These are phyloP conservation scores for Helleia helle DNA, from an alignment of 2,888 invertebrate species.

Conservation along the genomic window DNA sequence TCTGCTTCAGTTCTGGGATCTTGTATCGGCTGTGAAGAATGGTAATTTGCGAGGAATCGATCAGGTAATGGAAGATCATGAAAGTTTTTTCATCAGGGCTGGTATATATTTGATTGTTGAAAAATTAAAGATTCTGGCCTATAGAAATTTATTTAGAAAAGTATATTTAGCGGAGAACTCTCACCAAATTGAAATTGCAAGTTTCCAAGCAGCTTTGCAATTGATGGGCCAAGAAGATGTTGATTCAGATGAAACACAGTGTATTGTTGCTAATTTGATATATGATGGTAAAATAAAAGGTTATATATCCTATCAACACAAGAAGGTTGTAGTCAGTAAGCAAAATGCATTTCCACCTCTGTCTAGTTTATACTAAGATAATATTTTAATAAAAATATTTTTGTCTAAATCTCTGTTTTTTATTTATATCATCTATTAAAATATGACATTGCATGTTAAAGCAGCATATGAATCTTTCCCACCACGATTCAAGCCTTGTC, in stretches of 20 bases:
- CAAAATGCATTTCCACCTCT: conserved; percentile 94
- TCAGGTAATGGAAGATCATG: conserved; percentile 87
- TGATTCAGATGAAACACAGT: conserved; percentile 95
- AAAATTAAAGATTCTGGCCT: conserved; percentile 95
- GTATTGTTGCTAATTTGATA: conserved; percentile 96
- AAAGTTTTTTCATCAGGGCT: conserved; percentile 93
- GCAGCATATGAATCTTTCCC: no score
- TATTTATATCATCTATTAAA: neutral
- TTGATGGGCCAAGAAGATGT: conserved; percentile 88
- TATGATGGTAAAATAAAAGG: conserved; percentile 98
- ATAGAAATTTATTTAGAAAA: conserved; percentile 96
- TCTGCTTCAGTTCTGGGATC: conserved; percentile 90
- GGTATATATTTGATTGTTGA: conserved; percentile 99
- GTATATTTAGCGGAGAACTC: conserved; percentile 83
- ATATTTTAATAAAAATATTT: neutral
- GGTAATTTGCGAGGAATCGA: conserved; percentile 91
- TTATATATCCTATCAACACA: conserved; percentile 97
- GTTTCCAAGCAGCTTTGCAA: conserved; percentile 87
- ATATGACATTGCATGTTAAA: no score
- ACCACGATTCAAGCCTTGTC: no score
- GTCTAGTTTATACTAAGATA: conserved; percentile 69
- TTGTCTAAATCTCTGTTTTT: neutral
- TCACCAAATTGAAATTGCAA: conserved; percentile 91
- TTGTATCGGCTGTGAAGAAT: conserved; percentile 90
- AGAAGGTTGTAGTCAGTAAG: conserved; percentile 97